A percentile compares a stretch with the other conserved stretches of the same genome.
Conservation (phyloP, 1,140 invertebrate species). For the Diabrotica virgifera region DNA sequence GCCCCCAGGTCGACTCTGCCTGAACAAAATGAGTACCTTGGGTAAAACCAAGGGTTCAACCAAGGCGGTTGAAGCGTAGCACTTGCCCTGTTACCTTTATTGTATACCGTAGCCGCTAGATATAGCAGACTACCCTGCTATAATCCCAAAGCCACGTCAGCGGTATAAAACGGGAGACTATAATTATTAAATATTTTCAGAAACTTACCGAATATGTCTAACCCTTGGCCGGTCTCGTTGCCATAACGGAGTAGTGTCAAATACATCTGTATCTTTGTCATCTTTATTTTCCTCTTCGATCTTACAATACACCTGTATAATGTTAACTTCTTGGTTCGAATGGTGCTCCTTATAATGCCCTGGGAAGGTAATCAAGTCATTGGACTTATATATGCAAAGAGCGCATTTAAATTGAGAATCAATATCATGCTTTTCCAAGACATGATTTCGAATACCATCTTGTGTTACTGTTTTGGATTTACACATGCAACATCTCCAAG, state of each 20-base stretch:
- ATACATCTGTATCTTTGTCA: conserved; percentile 47
- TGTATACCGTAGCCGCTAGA: no score
- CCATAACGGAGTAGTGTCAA: conserved; percentile 62
- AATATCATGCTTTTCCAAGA: conserved; percentile 56
- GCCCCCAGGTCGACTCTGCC: no score
- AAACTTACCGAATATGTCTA: conserved; percentile 53
- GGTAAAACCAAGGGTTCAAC: no score
- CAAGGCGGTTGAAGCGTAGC: no score
- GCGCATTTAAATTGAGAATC: conserved; percentile 66
- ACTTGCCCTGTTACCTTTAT: no score
- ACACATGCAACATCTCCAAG: conserved; percentile 70
- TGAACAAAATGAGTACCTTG: no score
- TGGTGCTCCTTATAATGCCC: conserved; percentile 58
- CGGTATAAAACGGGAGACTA: no score
- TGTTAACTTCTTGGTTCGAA: conserved; percentile 43
- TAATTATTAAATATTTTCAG: neutral
- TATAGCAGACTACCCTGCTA: no score
- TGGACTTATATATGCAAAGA: conserved; percentile 58
- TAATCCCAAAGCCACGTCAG: no score
- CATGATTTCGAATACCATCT: conserved; percentile 59
- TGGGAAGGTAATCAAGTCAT: conserved; percentile 54
- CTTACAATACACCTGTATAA: conserved; percentile 38
- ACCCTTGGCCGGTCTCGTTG: conserved; percentile 50
- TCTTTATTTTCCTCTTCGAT: conserved; percentile 28
- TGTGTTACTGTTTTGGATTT: conserved; percentile 59